A percentile compares a stretch with the other conserved stretches of the same genome.
Evolutionary conservation across 2,797 vertebrate species (phyloP).

Genomic region (Microctenopoma lineatum): DNA sequence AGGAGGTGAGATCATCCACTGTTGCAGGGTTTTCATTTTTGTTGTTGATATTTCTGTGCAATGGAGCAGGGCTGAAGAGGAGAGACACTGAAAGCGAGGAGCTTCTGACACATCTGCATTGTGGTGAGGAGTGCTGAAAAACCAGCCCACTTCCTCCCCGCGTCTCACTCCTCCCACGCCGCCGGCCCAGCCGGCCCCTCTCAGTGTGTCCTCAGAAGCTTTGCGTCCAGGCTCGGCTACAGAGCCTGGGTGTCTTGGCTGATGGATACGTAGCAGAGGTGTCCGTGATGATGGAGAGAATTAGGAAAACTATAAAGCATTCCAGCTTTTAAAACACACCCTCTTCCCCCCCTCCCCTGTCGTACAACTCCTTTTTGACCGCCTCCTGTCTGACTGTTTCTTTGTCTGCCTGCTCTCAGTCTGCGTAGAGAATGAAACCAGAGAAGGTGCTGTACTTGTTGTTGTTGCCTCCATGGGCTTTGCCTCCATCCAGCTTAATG

Average conservation of each 20-base stretch:
- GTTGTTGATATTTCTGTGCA: conserved; percentile 66
- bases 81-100: conserved; percentile 69
- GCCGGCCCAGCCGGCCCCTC: conserved; percentile 48
- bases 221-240: conserved; percentile 64
- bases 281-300: conserved; percentile 77
- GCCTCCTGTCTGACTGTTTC: conserved; percentile 54
- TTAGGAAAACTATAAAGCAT: conserved; percentile 77
- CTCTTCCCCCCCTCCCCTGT: conserved; percentile 27
- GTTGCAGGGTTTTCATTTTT: conserved; percentile 63
- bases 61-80: conserved; percentile 70
- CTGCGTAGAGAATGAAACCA: conserved; percentile 97
- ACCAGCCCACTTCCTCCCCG: conserved; percentile 42
- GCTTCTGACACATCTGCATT: conserved; percentile 59
- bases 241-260: conserved; percentile 61
- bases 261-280: conserved; percentile 78
- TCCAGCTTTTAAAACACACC: conserved; percentile 69
- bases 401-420: conserved; percentile 83
- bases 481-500: conserved; percentile 97
- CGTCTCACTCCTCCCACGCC: conserved; percentile 45
- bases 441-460: conserved; percentile 99
- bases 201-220: conserved; percentile 64
- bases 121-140: conserved; percentile 43
- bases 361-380: conserved; percentile 48
- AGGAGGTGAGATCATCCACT: conserved; percentile 66
- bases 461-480: conserved; percentile 98